These are phyloP conservation scores for Agriopis leucophaearia DNA, from an alignment of 2,888 invertebrate genomes.

Conservation along the genomic window DNA sequence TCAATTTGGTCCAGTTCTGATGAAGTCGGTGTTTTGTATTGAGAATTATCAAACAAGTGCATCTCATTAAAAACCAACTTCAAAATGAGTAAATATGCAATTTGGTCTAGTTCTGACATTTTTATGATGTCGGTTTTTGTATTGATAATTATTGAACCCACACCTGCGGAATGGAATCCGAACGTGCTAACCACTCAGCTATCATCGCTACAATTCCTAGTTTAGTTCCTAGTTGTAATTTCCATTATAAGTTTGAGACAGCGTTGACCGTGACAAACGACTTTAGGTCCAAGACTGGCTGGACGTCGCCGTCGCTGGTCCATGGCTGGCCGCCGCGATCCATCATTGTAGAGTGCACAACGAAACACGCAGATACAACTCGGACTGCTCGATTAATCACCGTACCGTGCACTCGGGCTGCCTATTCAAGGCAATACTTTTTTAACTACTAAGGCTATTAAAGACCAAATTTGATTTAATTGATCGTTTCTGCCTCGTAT, in stretches of 20 bases:
- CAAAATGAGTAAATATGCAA: too few relatives aligned
- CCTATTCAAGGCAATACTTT: neutral
- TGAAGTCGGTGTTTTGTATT: too few relatives aligned
- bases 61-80: too few relatives aligned
- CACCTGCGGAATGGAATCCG: too few relatives aligned
- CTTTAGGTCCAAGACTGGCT: slow-evolving; percentile 59
- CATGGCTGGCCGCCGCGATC: slow-evolving; percentile 54
- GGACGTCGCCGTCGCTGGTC: neutral
- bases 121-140: too few relatives aligned
- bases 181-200: too few relatives aligned
- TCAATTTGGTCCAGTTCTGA: too few relatives aligned
- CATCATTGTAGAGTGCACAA: slow-evolving; percentile 74
- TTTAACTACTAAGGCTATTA: neutral
- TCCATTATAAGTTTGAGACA: neutral
- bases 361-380: slow-evolving; percentile 74
- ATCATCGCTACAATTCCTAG: too few relatives aligned
- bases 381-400: slow-evolving; percentile 76
- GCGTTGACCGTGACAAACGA: slow-evolving; percentile 61
- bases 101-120: too few relatives aligned
- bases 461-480: neutral
- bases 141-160: too few relatives aligned
- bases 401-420: slow-evolving; percentile 45
- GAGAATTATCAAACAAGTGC: too few relatives aligned
- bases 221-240: neutral
- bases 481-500: too few relatives aligned